phyloP scores from a whole-genome alignment of 2,113 vertebrate species.

The Polypterus bichir region DNA sequence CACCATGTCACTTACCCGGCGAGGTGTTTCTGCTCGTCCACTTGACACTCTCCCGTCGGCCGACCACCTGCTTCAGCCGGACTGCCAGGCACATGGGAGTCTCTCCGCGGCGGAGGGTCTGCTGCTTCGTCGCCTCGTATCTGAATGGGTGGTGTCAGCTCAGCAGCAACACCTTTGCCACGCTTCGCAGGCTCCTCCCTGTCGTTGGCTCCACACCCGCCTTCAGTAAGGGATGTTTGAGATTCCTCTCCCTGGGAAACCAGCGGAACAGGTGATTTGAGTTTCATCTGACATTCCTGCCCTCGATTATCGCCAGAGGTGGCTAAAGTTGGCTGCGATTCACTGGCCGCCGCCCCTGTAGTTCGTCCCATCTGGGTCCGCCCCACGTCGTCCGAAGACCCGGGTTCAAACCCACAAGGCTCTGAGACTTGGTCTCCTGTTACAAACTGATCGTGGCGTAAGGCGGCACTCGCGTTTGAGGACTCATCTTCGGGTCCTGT shows the following conservation, averaged over 20 bases:
- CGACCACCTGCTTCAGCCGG: background rate
- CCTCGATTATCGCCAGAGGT: background rate
- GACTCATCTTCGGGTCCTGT: too few species aligned
- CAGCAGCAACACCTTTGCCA: background rate
- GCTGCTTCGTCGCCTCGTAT: background rate
- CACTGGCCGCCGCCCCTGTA: too few species aligned
- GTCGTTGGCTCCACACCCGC: background rate
- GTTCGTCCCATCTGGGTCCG: too few species aligned
- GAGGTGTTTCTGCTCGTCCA: background rate
- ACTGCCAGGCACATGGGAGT: fast-evolving
- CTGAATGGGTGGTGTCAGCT: background rate
- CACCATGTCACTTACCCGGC: too few species aligned
- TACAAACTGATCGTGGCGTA: too few species aligned
- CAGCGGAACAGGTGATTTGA: background rate
- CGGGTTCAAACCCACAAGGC: too few species aligned
- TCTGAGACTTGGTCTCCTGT: too few species aligned
- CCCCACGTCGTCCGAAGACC: too few species aligned
- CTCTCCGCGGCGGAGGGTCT: background rate
- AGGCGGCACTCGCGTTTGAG: too few species aligned
- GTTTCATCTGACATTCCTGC: background rate
- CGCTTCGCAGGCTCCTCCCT: background rate
- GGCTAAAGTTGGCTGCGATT: too few species aligned
- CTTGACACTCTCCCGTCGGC: constrained; percentile 23
- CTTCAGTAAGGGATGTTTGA: background rate
- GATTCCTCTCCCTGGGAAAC: background rate